phyloP scores from a whole-genome alignment of 1,140 invertebrate genomes.

The Littorina saxatilis region DNA sequence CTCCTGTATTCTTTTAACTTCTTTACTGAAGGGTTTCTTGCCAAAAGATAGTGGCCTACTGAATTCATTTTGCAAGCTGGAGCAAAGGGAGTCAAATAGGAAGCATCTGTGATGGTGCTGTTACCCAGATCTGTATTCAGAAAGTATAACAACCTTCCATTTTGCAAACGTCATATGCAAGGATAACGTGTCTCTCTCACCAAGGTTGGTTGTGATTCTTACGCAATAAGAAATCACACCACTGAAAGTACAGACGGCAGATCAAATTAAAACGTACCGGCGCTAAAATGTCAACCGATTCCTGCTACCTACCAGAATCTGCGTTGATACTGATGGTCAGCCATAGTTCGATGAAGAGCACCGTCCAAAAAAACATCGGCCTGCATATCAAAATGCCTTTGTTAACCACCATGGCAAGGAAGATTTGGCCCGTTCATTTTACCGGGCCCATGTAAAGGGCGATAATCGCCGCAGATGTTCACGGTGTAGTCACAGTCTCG shows the following conservation, averaged over 20 bases:
- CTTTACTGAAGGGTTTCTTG: no score
- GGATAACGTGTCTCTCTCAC: no score
- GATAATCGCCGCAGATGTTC: not conserved
- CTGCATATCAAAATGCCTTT: not conserved
- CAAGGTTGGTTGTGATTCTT: no score
- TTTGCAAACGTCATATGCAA: no score
- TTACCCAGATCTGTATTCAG: no score
- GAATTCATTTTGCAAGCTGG: not conserved
- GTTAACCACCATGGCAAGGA: not conserved
- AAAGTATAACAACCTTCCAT: no score
- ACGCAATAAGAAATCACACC: no score
- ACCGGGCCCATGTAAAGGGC: not conserved
- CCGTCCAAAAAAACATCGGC: not conserved
- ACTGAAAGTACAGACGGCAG: no score
- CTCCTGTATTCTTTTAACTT: no score
- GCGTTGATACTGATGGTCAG: constrained; percentile 5
- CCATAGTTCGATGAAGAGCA: not conserved
- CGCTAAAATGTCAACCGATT: not conserved
- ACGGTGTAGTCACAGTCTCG: not conserved
- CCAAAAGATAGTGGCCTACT: not conserved
- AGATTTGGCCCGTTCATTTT: not conserved
- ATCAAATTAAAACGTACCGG: no score
- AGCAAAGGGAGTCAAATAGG: not conserved
- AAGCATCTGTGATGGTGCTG: no score
- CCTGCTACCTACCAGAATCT: not conserved